Percentiles rank a stretch among this genome's conserved stretches.
phyloP scores from a whole-genome alignment of 1,140 invertebrate genomes.

The Zeugodacus cucurbitae region DNA sequence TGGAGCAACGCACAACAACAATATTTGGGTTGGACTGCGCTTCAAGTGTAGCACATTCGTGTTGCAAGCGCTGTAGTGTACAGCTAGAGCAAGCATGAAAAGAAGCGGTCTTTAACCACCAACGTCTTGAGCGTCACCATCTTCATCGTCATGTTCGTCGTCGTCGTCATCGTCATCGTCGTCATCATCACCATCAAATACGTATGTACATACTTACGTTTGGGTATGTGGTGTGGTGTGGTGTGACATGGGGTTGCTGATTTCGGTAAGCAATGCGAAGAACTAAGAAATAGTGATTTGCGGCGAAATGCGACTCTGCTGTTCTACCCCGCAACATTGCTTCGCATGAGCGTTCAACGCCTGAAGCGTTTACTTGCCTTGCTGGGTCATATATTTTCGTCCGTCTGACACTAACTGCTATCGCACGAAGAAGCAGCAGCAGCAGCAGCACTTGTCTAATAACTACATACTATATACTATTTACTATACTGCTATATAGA shows the following conservation, averaged over 20 bases:
- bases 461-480: background rate
- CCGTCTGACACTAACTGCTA: conserved; percentile 66
- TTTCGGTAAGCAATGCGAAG: conserved; percentile 9
- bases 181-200: conserved; percentile 41
- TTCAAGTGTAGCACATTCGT: background rate
- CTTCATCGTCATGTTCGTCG: background rate
- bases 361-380: conserved; percentile 12
- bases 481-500: background rate
- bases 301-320: background rate
- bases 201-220: no score
- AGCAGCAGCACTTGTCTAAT: conserved; percentile 16
- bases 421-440: conserved; percentile 51
- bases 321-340: background rate
- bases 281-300: conserved; percentile 34
- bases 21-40: background rate
- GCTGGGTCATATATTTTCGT: conserved; percentile 61
- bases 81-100: background rate
- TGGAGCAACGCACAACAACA: background rate
- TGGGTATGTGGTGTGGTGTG: background rate
- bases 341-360: background rate
- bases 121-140: background rate
- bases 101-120: background rate
- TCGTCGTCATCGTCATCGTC: conserved; percentile 27
- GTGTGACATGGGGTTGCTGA: background rate
- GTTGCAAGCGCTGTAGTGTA: background rate